Evolutionary conservation across 2,113 vertebrate genomes (phyloP).

Genomic region (Tetrao urogallus): DNA sequence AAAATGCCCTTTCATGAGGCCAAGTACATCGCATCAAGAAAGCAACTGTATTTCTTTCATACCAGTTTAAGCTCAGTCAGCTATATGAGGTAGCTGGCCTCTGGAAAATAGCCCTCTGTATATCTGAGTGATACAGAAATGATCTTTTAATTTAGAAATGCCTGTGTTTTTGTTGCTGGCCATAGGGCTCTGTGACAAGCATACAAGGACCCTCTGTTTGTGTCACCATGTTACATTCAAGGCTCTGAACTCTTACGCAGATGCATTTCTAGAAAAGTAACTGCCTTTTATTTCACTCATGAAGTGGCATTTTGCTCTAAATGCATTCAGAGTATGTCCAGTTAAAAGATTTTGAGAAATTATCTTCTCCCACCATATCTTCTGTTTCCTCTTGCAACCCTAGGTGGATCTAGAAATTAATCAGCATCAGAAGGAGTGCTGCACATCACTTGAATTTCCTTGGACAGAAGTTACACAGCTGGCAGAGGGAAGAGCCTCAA

Average conservation of each 20-base stretch:
- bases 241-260: conserved; percentile 37
- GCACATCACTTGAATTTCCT: neutral
- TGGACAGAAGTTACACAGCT: neutral
- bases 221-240: conserved; percentile 43
- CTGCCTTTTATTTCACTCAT: conserved; percentile 15
- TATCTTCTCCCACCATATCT: neutral
- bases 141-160: conserved; percentile 45
- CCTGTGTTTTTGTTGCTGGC: neutral
- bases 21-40: conserved; percentile 45
- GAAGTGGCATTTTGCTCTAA: conserved; percentile 15
- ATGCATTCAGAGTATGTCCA: neutral
- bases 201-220: conserved; percentile 45
- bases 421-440: neutral
- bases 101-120: conserved; percentile 62
- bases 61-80: neutral
- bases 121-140: conserved; percentile 43
- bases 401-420: neutral
- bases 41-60: conserved; percentile 64
- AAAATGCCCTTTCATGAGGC: conserved; percentile 64
- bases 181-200: neutral
- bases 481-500: neutral
- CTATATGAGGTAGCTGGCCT: neutral
- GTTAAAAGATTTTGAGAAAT: neutral
- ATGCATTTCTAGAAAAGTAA: neutral
- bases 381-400: neutral